phyloP scores from a whole-genome alignment of 2,888 invertebrate species.

The Caenorhabditis japonica region DNA sequence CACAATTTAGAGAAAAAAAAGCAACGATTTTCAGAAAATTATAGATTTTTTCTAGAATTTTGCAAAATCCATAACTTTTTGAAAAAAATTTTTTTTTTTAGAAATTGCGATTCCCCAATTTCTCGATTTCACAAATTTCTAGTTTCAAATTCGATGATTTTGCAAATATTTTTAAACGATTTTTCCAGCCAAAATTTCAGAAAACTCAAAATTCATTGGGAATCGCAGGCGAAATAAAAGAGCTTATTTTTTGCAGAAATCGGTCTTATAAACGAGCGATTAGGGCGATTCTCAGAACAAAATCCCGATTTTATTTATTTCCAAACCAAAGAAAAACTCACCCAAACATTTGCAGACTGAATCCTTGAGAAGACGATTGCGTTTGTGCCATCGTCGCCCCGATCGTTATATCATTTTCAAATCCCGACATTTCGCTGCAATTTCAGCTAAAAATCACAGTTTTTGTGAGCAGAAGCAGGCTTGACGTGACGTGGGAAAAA shows the following conservation, averaged over 20 bases:
- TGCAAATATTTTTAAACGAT: too few relatives aligned
- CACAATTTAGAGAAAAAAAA: background rate
- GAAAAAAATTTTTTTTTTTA: too few relatives aligned
- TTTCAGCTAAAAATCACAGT: background rate
- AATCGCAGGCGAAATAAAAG: constrained; percentile 2
- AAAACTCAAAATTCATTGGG: background rate
- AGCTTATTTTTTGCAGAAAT: too few relatives aligned
- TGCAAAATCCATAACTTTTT: too few relatives aligned
- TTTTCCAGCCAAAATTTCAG: background rate
- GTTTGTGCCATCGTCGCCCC: constrained; percentile 42
- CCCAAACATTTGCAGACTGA: constrained; percentile 64
- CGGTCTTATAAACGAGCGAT: too few relatives aligned
- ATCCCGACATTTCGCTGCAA: constrained; percentile 52
- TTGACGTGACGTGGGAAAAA: constrained; percentile 25
- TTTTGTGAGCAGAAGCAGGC: constrained; percentile 3
- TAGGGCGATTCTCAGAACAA: too few relatives aligned
- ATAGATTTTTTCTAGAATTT: too few relatives aligned
- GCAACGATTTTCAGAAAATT: too few relatives aligned
- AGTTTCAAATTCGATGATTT: too few relatives aligned
- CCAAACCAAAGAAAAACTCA: constrained; percentile 21
- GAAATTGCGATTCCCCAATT: too few relatives aligned
- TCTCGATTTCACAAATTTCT: too few relatives aligned
- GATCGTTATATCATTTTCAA: constrained; percentile 63
- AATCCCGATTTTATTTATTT: background rate
- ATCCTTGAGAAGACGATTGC: constrained; percentile 50